Evolutionary conservation across 2,888 invertebrate species (phyloP).

Genomic region (Ectobius pallidus): DNA sequence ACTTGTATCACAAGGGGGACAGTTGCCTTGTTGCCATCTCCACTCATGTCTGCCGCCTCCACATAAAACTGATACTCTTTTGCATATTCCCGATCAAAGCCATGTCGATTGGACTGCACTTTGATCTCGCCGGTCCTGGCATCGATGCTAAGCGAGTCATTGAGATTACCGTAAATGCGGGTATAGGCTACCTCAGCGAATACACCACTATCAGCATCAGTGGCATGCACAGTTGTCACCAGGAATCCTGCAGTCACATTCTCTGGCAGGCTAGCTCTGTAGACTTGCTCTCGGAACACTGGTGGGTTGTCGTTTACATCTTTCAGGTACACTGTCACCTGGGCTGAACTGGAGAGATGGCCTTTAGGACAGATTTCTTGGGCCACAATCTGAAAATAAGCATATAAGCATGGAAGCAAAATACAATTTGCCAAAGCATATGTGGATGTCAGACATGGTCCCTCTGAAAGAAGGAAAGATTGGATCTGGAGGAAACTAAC

Average conservation of each 20-base stretch:
- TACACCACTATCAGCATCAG: slow-evolving; percentile 78
- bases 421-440: no score
- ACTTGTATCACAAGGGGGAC: slow-evolving; percentile 77
- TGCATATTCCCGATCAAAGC: slow-evolving; percentile 83
- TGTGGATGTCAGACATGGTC: no score
- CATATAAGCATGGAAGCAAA: no score
- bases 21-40: slow-evolving; percentile 70
- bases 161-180: slow-evolving; percentile 75
- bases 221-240: no score
- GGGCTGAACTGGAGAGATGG: slow-evolving; percentile 72
- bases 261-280: slow-evolving; percentile 79
- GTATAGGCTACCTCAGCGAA: slow-evolving; percentile 82
- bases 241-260: slow-evolving; percentile 71
- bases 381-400: no score
- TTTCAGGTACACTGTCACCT: slow-evolving; percentile 68
- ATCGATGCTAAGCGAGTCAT: slow-evolving; percentile 79
- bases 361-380: slow-evolving; percentile 76
- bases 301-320: slow-evolving; percentile 92
- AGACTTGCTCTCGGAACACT: slow-evolving; percentile 73
- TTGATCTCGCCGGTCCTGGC: slow-evolving; percentile 79
- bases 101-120: slow-evolving; percentile 74
- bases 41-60: slow-evolving; percentile 87
- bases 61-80: slow-evolving; percentile 76
- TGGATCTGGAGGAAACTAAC: no score
- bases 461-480: no score